Base-by-base conservation (phyloP, 1,140 invertebrate genomes). In the Trachymyrmex septentrionalis region DNA sequence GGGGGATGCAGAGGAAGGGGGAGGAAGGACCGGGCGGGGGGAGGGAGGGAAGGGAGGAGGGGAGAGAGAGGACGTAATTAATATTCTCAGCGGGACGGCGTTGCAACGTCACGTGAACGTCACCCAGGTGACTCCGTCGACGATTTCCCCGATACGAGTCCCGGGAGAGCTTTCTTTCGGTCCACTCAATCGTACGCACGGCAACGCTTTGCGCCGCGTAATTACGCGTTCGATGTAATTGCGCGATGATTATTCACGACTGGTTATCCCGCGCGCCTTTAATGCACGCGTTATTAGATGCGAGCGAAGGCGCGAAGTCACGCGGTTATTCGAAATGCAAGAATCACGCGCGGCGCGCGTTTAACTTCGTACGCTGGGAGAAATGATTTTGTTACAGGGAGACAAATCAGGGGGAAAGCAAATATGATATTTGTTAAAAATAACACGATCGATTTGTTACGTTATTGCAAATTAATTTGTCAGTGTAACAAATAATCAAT, bases 51-150 rank as follows among this genome's bases (percentile, higher is more conserved):
- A 24, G 14, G 50, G 10, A 3, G 21, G 14, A 44, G 38, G 48
- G 77, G 24, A 34, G 61, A n/a, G 87, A 76, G 59, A 91, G 80
- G 80, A 90, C 66, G 90, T 92, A 92, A 92, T 92, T 92, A 92
- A 92, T 92, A 92, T 91, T 92, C 91, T 86, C 91, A 92, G 91
- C 91, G 50, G 91, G 91, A 91, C 78, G 57, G 91, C 87, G 86
- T 82, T 86, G 85, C 75, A 91, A 86, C 84, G 85, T 90, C 86
- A 87, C 86, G 84, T 76, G 84, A 88, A 88, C 91, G 88, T 92
- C 91, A 91, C 73, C 86, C 91, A 91, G 91, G 91, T 92, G 91
- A 90, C 90, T 91, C 81, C 67, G 71, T 88, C 80, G 82, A 72
- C 69, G 73, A 85, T 82, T 67, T 89, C 88, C 72, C 86, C 63